Conservation (phyloP, 2,113 vertebrate genomes). For the Columba janthina region DNA sequence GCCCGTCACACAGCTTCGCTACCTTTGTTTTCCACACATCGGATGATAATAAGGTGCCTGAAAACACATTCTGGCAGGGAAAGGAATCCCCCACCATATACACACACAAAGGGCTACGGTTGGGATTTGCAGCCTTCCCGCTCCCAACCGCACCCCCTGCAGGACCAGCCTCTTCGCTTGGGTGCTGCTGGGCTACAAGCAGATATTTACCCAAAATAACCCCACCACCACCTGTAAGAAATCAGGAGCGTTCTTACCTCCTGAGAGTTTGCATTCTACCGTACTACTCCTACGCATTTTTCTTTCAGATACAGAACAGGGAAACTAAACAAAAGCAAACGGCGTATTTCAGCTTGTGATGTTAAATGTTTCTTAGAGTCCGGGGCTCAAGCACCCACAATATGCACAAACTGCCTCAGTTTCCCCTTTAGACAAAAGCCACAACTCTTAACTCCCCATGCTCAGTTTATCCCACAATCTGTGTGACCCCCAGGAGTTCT, state of each 20-base stretch:
- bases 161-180: neutral
- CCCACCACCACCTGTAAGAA: neutral
- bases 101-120: neutral
- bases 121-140: no score
- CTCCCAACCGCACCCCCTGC: neutral
- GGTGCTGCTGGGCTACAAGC: neutral
- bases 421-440: neutral
- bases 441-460: neutral
- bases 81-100: neutral
- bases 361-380: neutral
- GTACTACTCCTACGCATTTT: neutral
- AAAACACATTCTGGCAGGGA: neutral
- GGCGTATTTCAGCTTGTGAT: neutral
- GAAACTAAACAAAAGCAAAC: neutral
- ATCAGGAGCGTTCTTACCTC: neutral
- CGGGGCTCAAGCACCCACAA: neutral
- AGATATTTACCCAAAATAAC: neutral
- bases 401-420: neutral
- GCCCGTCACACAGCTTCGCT: neutral
- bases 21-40: neutral
- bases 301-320: neutral
- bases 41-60: neutral
- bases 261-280: neutral
- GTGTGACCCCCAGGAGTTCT: slow-evolving; percentile 1
- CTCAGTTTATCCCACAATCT: neutral